These are phyloP conservation scores for Drosophila buzzatii DNA, from an alignment of 2,888 invertebrate species.

Conservation along the genomic window DNA sequence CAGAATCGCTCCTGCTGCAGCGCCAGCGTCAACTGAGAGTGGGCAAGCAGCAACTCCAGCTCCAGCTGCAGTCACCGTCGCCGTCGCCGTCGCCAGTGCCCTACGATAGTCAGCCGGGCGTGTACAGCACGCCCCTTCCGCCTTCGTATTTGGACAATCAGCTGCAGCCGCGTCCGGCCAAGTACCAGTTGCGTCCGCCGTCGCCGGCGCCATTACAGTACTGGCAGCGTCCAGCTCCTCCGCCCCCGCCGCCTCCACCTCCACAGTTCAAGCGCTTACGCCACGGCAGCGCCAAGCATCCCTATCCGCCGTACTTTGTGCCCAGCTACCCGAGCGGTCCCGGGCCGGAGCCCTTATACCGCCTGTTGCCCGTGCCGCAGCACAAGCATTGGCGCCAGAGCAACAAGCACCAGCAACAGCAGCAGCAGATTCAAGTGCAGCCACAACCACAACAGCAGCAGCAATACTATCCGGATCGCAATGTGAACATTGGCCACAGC, in stretches of 20 bases:
- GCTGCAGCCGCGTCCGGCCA: conserved; percentile 41
- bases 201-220: conserved; percentile 64
- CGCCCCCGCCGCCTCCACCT: conserved; percentile 52
- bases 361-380: conserved; percentile 57
- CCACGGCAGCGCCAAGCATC: conserved; percentile 44
- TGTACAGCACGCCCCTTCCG: conserved; percentile 61
- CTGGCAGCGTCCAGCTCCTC: conserved; percentile 58
- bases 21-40: conserved; percentile 63
- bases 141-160: conserved; percentile 58
- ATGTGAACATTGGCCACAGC: conserved; percentile 82
- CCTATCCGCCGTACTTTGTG: conserved; percentile 71
- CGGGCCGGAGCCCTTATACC: conserved; percentile 57
- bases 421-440: conserved; percentile 86
- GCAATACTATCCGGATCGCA: conserved; percentile 87
- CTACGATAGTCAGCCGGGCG: conserved; percentile 41
- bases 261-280: conserved; percentile 63
- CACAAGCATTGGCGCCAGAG: conserved; percentile 63
- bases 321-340: conserved; percentile 62
- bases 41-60: conserved; percentile 60
- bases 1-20: conserved; percentile 42
- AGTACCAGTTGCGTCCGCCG: conserved; percentile 69
- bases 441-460: conserved; percentile 85
- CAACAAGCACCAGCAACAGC: conserved; percentile 83
- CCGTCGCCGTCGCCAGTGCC: conserved; percentile 16
- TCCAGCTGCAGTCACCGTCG: conserved; percentile 32